These are phyloP conservation scores for Ciona savignyi DNA, from an alignment of 23 tunicate genomes.

Conservation along the genomic window DNA sequence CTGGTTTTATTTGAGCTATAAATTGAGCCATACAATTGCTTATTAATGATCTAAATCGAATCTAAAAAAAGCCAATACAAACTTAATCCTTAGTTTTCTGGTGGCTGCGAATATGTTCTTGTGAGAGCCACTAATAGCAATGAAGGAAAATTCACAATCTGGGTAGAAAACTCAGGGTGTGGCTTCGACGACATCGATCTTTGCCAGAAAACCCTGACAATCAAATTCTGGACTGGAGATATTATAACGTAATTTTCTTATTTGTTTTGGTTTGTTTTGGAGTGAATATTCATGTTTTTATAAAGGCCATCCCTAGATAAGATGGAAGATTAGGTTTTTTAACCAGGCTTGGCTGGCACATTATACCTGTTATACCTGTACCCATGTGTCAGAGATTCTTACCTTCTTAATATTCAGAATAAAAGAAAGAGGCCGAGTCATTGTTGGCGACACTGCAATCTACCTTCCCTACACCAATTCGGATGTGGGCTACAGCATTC, in stretches of 20 bases:
- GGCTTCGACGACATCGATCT: conserved; percentile 29
- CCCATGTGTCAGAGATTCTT: too few species aligned
- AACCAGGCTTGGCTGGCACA: too few species aligned
- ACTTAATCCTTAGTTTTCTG: too few species aligned
- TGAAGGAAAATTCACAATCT: conserved; percentile 15
- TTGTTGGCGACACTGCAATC: conserved; percentile 22
- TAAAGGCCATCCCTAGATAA: too few species aligned
- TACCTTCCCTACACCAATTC: conserved; percentile 31
- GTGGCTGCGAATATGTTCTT: conserved; percentile 77
- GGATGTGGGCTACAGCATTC: conserved; percentile 6
- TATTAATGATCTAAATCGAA: too few species aligned
- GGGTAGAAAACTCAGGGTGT: conserved; percentile 76
- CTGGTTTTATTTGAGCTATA: too few species aligned
- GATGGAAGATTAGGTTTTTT: too few species aligned
- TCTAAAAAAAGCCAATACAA: too few species aligned
- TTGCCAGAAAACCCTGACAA: conserved; percentile 48
- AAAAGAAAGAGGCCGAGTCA: conserved; percentile 12
- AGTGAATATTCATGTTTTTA: too few species aligned
- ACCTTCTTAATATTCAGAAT: neutral
- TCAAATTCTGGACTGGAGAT: conserved; percentile 19
- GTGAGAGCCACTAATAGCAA: conserved; percentile 18
- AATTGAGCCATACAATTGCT: too few species aligned
- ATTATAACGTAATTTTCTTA: neutral
- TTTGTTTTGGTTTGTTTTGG: too few species aligned
- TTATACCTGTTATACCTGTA: too few species aligned